A percentile compares a stretch with the other conserved stretches of the same genome.
Evolutionary conservation across 2,888 invertebrate species (phyloP).

Genomic region (Cloeon dipterum): DNA sequence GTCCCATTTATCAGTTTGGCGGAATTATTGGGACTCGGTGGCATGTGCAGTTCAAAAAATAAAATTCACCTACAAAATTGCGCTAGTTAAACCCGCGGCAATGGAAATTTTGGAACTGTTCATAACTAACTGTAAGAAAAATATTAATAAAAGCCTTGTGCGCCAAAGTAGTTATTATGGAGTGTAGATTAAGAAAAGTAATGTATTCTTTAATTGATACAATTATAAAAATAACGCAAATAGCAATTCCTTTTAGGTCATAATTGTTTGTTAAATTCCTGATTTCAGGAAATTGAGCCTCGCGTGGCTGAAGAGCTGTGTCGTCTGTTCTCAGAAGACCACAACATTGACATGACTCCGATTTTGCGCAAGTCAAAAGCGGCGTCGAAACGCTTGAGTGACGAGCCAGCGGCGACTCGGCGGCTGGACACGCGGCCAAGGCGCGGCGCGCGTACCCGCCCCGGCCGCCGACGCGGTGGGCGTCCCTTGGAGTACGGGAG

Average conservation of each 20-base stretch:
- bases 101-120: too few relatives aligned
- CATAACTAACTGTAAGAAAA: too few relatives aligned
- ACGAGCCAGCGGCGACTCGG: constrained; percentile 19
- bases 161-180: too few relatives aligned
- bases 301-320: constrained; percentile 86
- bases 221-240: background rate
- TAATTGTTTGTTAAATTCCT: background rate
- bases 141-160: too few relatives aligned
- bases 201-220: background rate
- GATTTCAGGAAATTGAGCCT: constrained; percentile 64
- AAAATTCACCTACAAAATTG: too few relatives aligned
- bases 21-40: too few relatives aligned
- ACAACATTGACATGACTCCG: constrained; percentile 67
- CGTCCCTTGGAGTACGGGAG: too few relatives aligned
- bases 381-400: constrained; percentile 38
- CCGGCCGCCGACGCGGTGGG: constrained; percentile 4
- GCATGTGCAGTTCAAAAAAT: too few relatives aligned
- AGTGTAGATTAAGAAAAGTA: too few relatives aligned
- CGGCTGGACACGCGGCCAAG: constrained; percentile 2
- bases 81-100: too few relatives aligned
- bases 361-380: constrained; percentile 69
- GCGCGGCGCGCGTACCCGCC: constrained; percentile 2
- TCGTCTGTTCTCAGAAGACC: constrained; percentile 81
- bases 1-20: too few relatives aligned
- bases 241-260: background rate